Base-by-base conservation (phyloP, 2,797 vertebrate species). In the Aeoliscus strigatus region DNA sequence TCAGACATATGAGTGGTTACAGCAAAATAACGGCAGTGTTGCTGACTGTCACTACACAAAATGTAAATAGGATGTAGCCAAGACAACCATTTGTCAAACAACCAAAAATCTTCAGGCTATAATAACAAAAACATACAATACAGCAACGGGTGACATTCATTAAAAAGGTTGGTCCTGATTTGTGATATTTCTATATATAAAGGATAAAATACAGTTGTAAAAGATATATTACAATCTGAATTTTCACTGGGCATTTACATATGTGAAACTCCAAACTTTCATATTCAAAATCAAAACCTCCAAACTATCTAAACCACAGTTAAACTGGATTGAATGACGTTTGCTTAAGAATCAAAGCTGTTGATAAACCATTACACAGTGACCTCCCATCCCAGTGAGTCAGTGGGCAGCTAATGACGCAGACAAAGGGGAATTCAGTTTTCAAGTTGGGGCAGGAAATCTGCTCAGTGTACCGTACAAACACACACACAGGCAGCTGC, bases 391-490 rank as follows among this genome's bases (percentile, higher is more conserved):
- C 38, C 35, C 21, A 25, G 43, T 73, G 72, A 82, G 56, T 80
- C 69, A 77, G 45, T 36, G 55, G 52, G 48, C 35, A 24, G 55
- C 44, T 12, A 58, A 40, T 78, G 62, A 69, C 45, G 14, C 44
- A 77, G 46, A 8, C 50, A 60, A 33, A 44, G 1, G 60, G 65
- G 75, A 73, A 77, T 77, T 77, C 31, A 45, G 53, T 57, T 64
- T 71, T 51, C 38, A 56, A 57, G 73, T 48, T 50, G 3, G 8
- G 44, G 46, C 79, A 83, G 82, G 83, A 84, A 85, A 67, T 10
- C 4, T 35, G 58, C 54, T 66, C 62, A 57, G 17, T 60, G 45
- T 28, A 42, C 31, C 42, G 18, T 14, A 48, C 17, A 55, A 29
- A 53, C 53, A 46, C 23, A 50, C n/a, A 50, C 51, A 25, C 30